These are phyloP conservation scores for Zaprionus africanus DNA, from an alignment of 1,140 invertebrate genomes.

Conservation along the genomic window DNA sequence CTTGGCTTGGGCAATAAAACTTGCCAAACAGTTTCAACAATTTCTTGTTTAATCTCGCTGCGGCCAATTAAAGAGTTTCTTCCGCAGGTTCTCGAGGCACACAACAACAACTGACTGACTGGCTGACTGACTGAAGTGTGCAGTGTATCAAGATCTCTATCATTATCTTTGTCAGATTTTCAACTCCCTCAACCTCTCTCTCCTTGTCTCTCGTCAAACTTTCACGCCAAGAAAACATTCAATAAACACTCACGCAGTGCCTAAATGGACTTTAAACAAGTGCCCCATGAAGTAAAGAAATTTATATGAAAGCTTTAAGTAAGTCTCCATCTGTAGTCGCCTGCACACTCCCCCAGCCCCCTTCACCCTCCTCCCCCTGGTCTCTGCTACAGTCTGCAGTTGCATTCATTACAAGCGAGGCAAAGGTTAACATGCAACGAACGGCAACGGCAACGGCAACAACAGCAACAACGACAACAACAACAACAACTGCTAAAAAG, in stretches of 20 bases:
- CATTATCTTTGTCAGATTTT: conserved; percentile 15
- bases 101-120: neutral
- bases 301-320: conserved; percentile 79
- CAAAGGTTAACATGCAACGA: conserved; percentile 82
- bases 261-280: conserved; percentile 81
- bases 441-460: conserved; percentile 41
- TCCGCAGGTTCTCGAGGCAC: neutral
- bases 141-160: conserved; percentile 6
- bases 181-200: neutral
- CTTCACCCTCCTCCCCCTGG: conserved; percentile 4
- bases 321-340: conserved; percentile 66
- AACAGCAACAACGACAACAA: conserved; percentile 32
- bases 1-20: neutral
- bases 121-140: neutral
- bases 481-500: conserved; percentile 78
- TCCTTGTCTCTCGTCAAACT: conserved; percentile 28
- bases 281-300: conserved; percentile 73
- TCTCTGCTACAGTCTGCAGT: conserved; percentile 45
- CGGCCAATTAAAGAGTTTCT: neutral
- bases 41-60: conserved; percentile 3
- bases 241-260: conserved; percentile 80
- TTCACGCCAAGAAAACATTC: conserved; percentile 62
- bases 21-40: neutral
- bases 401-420: conserved; percentile 81
- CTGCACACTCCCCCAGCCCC: conserved; percentile 4